Conservation (phyloP, 1,140 invertebrate species). For the Diabrotica undecimpunctata region DNA sequence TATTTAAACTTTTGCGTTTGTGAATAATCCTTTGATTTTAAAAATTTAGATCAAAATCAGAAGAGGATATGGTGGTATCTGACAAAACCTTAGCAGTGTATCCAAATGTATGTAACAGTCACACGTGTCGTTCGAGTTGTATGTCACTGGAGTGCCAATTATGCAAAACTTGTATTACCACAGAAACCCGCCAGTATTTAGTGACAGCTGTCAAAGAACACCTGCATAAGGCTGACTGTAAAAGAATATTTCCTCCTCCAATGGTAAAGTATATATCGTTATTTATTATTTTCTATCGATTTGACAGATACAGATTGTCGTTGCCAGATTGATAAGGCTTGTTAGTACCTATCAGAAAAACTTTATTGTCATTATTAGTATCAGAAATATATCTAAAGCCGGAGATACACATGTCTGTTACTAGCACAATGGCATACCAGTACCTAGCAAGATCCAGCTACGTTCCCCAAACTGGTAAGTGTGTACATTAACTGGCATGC, state of each 20-base stretch:
- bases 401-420: too few species aligned
- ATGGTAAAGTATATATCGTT: slow-evolving; percentile 55
- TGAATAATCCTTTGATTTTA: too few species aligned
- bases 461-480: too few species aligned
- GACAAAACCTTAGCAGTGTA: slow-evolving; percentile 78
- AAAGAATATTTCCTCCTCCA: slow-evolving; percentile 73
- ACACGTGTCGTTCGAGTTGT: slow-evolving; percentile 62
- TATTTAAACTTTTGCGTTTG: too few species aligned
- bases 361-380: too few species aligned
- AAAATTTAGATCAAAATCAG: slow-evolving; percentile 46
- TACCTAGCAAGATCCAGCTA: too few species aligned
- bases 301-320: background rate
- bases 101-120: slow-evolving; percentile 63
- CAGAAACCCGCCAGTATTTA: slow-evolving; percentile 57
- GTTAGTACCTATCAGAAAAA: too few species aligned
- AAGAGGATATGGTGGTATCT: slow-evolving; percentile 67
- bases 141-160: slow-evolving; percentile 66
- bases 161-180: slow-evolving; percentile 73
- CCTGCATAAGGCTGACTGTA: slow-evolving; percentile 71
- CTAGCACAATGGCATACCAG: too few species aligned
- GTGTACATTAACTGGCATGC: too few species aligned
- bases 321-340: too few species aligned
- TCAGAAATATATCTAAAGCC: too few species aligned
- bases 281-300: slow-evolving; percentile 4
- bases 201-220: slow-evolving; percentile 74